phyloP scores from a whole-genome alignment of 2,797 vertebrate species.

The Arremon brunneinucha region DNA sequence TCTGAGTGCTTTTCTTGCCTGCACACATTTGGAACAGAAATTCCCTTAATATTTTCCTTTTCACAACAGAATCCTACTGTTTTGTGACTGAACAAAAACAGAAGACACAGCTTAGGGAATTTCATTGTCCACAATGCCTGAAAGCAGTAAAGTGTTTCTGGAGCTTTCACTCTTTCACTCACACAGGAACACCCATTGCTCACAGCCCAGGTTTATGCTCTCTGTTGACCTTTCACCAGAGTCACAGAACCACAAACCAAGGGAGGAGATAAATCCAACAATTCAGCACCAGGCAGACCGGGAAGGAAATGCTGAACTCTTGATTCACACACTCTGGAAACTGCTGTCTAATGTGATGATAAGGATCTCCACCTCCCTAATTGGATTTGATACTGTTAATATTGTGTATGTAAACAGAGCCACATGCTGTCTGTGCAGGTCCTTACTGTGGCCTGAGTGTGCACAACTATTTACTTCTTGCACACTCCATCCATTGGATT shows the following conservation, averaged over 20 bases:
- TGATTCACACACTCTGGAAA: neutral
- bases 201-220: neutral
- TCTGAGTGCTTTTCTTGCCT: neutral
- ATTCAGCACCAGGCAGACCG: neutral
- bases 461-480: neutral
- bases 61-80: neutral
- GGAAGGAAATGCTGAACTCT: constrained; percentile 5
- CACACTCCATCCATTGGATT: neutral
- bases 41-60: neutral
- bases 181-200: neutral
- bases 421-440: neutral
- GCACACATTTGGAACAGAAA: neutral
- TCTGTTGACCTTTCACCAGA: neutral
- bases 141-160: neutral
- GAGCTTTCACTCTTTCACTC: neutral
- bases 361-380: constrained; percentile 16
- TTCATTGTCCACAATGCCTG: neutral
- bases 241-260: neutral
- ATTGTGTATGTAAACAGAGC: constrained; percentile 28
- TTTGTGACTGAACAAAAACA: neutral
- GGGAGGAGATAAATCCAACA: neutral
- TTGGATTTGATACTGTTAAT: constrained; percentile 28
- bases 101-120: neutral
- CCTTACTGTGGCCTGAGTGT: neutral
- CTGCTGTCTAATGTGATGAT: neutral